Evolutionary conservation across 1,140 invertebrate species (phyloP), one percentile per base, ranked within the genome.

Genomic region (Cydia amplana): DNA sequence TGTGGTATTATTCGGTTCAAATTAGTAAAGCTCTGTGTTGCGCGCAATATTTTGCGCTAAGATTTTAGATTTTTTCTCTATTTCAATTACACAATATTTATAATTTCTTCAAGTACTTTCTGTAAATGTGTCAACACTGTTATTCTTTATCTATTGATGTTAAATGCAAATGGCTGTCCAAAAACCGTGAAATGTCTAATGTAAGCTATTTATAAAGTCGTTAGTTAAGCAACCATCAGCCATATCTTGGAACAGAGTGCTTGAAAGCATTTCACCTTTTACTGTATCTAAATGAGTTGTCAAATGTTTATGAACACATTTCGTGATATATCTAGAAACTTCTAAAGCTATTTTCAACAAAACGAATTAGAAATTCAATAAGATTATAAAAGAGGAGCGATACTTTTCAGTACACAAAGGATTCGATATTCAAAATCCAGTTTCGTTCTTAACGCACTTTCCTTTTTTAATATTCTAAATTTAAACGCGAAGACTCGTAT

Each of bases 161-260:
- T 43, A 74, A 51, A 77, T 77, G 75, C 75, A 70, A 77, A 77
- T 77, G 73, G 28, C 43, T 18, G 16, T 65, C 14, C 14, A 67
- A 23, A 32, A 23, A 46, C 49, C 32, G 75, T 76, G 32, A 74
- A 77, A 65, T 65, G 25, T 63, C 65, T 65, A 74, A 72, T 55
- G 23, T 70, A 70, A 43, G 75, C 63, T 65, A 77, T 74, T 70
- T 70, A 70, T 16, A 70, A 70, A 40, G 65, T 36, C 65, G 65
- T 70, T 70, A 70, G 63, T 77, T 77, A 46, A 67, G 75, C 75
- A 77, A 77, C 25, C 14, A 46, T n/a, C 25, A 2, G 28, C 32
- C 65, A 70, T 70, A 70, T 70, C 65, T 70, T 70, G 65, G 18
- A 70, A 10, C 65, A 40, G 65, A 70, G 65, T 70, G 65, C 65